Evolutionary conservation across 2,888 invertebrate genomes (phyloP).

Genomic region (Marronus borbonicus): DNA sequence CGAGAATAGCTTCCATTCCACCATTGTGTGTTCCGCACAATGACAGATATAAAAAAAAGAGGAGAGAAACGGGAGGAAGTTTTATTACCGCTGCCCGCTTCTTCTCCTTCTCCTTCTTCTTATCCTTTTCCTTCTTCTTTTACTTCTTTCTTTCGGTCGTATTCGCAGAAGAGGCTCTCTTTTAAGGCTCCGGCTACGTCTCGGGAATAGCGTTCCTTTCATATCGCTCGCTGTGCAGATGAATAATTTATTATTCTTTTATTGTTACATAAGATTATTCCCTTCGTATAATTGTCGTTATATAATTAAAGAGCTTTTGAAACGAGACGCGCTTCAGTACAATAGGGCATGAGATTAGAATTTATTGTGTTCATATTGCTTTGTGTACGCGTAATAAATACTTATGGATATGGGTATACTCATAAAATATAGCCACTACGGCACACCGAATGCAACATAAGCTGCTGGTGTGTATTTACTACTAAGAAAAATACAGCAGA

Average conservation of each 20-base stretch:
- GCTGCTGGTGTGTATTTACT: too few species aligned
- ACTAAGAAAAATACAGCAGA: too few species aligned
- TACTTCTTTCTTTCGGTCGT: background rate
- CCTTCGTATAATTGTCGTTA: slow-evolving; percentile 31
- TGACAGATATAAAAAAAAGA: slow-evolving; percentile 45
- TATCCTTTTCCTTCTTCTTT: background rate
- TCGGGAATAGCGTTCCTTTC: slow-evolving; percentile 35
- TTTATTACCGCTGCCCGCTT: slow-evolving; percentile 39
- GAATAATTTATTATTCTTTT: slow-evolving; percentile 45
- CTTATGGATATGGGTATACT: too few species aligned
- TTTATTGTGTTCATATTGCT: background rate
- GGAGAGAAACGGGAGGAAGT: slow-evolving; percentile 33
- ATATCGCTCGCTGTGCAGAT: slow-evolving; percentile 21
- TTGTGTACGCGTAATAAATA: background rate
- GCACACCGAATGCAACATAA: too few species aligned
- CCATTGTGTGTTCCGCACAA: slow-evolving; percentile 46
- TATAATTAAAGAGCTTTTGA: slow-evolving; percentile 29
- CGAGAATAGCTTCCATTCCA: background rate
- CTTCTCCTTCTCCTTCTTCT: background rate
- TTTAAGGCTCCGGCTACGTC: slow-evolving; percentile 4
- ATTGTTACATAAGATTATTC: slow-evolving; percentile 42
- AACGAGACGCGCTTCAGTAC: background rate
- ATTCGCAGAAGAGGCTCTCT: slow-evolving; percentile 15
- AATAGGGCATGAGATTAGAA: background rate
- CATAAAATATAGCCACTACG: too few species aligned